Base-by-base conservation (phyloP, 2,113 vertebrate genomes). In the Girardinichthys multiradiatus region DNA sequence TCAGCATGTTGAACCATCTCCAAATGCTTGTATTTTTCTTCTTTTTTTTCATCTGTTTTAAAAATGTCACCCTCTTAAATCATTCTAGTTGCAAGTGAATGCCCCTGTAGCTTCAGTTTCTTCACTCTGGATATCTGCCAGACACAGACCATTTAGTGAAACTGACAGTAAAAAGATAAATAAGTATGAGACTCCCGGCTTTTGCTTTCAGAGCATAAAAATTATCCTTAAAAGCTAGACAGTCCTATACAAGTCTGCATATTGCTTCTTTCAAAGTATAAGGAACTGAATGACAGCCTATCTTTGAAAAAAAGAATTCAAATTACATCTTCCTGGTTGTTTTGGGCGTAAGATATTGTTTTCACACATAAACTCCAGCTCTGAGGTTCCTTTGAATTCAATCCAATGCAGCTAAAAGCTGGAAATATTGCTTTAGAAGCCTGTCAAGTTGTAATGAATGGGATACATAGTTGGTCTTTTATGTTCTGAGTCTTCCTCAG, bases 371-470 rank as follows among this genome's bases (percentile, higher is more conserved):
- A 31, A n/a, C 8, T 19, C 21, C 31, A 35, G 60, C 30, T 10
- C 30, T 9, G 24, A 33, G 24, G 1, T 0, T 21, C 31, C 60
- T 29, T 11, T 3, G 6, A 17, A 17, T 45, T 45, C 17, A 45
- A 17, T 45, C 4, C 31, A 33, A 6, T 6, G 31, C 42, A 45
- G 42, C 15, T 19, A 15, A 42, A 42, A 15, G 39, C 12, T 30
- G 28, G 54, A 71, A 37, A 51, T n/a, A n/a, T 1, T 4, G 0
- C 2, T 42, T 3, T 17, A 42, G n/a, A n/a, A n/a, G n/a, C n/a
- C n/a, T n/a, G n/a, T n/a, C n/a, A n/a, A n/a, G n/a, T n/a, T n/a
- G n/a, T n/a, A n/a, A n/a, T n/a, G n/a, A 9, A 35, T 7, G 10
- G 33, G 10, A 35, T 4, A 35, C 33, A n/a, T n/a, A n/a, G 33